Evolutionary conservation across 2,113 vertebrate species (phyloP), one percentile per base, ranked within the genome.

Genomic region (Caranx melampygus): DNA sequence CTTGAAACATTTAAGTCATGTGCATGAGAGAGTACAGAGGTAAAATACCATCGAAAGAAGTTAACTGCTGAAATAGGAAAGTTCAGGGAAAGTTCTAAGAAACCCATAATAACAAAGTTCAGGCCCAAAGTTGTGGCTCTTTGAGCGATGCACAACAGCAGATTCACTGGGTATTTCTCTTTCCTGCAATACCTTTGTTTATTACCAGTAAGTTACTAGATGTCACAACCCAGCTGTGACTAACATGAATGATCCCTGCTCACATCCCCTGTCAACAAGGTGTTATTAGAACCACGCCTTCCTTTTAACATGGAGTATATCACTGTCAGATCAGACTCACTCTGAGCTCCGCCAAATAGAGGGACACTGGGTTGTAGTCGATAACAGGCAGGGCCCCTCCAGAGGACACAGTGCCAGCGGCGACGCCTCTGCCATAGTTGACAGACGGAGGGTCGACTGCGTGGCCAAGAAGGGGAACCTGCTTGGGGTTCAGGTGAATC

Each of bases 311-410:
- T 7, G 13, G 47, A 61, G 34, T 45, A 14, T 1, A 51, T 13
- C 54, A 9, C 61, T 2, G 34, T 47, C 42, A 61, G 8, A 44
- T 18, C 31, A 52, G 4, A 82, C 97, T 93, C 89, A 99, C 98
- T 63, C 95, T 94, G 78, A 99, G 95, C 84, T 98, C 96, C 18
- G 70, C 86, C n/a, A 99, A 92, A 80, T 97, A 99, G 59, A 93
- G 89, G 74, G 94, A 91, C 21, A 96, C 97, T 0, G 98, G 98
- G 88, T 99, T 96, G 34, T 95, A 99, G 89, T 96, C 96, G 20
- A 98, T 92, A 40, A 99, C 96, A 0, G 98, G 98, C 31, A 98
- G 92, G 60, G 88, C 83, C 10, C 94, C 90, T 42, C 95, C 90
- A 0, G 92, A 89, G 0, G 52, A 9, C 0, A 64, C 42, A 0